Evolutionary conservation across 2,888 invertebrate species (phyloP).

Genomic region (Heterodera filipjevi): DNA sequence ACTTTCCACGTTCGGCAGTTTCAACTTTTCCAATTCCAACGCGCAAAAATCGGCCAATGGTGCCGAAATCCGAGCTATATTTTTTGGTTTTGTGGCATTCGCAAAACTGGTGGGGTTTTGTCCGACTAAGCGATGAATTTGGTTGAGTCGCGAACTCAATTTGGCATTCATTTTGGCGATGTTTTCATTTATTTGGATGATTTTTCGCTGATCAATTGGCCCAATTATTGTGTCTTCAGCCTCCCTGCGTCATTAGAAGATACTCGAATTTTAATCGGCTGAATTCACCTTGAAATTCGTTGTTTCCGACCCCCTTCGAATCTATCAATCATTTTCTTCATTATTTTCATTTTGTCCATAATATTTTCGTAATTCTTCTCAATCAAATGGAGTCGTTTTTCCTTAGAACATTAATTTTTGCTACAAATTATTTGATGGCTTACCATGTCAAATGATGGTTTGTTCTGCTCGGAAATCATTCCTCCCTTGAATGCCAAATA

Average conservation of each 20-base stretch:
- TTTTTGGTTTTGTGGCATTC: neutral
- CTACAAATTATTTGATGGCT: neutral
- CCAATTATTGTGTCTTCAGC: neutral
- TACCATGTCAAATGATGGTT: constrained; percentile 3
- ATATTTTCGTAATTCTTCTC: neutral
- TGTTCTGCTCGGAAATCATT: neutral
- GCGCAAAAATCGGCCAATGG: constrained; percentile 24
- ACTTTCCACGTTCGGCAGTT: neutral
- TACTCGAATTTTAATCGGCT: too few species aligned
- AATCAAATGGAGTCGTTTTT: neutral
- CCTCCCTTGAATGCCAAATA: neutral
- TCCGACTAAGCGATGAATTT: constrained; percentile 6
- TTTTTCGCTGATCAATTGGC: constrained; percentile 27
- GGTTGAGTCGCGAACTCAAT: neutral
- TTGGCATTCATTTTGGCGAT: constrained; percentile 30
- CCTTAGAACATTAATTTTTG: neutral
- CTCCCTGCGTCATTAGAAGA: too few species aligned
- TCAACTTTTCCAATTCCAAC: constrained; percentile 22
- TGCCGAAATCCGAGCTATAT: neutral
- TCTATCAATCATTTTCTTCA: neutral
- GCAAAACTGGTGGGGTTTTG: neutral
- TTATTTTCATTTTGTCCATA: neutral
- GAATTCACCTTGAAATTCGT: neutral
- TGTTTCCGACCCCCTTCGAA: neutral
- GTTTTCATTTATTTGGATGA: constrained; percentile 31